These are phyloP conservation scores for Hyposmocoma kahamanoa DNA, from an alignment of 1,140 invertebrate species.

Conservation along the genomic window DNA sequence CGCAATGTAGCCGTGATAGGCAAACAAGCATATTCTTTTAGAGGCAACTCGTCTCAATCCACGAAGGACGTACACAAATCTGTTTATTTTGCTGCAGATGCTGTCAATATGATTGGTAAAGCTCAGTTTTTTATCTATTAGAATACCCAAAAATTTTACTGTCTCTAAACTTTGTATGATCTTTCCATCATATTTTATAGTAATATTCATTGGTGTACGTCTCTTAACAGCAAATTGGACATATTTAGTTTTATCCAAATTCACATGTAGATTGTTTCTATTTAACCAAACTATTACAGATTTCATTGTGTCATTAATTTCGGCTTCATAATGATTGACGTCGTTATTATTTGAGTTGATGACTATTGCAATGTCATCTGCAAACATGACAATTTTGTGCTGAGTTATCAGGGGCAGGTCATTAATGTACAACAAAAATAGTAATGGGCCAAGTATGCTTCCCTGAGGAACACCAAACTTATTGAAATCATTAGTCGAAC, in stretches of 20 bases:
- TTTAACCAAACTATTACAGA: neutral
- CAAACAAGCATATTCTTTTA: too few species aligned
- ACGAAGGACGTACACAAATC: too few species aligned
- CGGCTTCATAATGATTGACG: too few species aligned
- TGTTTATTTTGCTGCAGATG: too few species aligned
- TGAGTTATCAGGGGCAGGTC: neutral
- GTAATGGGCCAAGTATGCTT: neutral
- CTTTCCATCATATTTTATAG: too few species aligned
- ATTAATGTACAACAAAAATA: neutral
- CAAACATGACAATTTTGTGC: neutral
- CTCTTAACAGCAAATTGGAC: neutral
- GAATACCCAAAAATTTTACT: too few species aligned
- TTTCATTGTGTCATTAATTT: neutral
- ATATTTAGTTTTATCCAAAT: neutral
- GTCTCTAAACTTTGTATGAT: too few species aligned
- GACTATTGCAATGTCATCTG: neutral
- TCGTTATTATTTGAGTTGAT: neutral
- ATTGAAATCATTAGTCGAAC: neutral
- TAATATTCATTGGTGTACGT: too few species aligned
- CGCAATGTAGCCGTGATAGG: too few species aligned
- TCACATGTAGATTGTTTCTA: neutral
- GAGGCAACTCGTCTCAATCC: too few species aligned
- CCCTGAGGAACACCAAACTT: neutral
- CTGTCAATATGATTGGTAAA: too few species aligned
- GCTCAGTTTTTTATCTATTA: too few species aligned